Evolutionary conservation across 1,140 invertebrate species (phyloP).

Genomic region (Manduca sexta): DNA sequence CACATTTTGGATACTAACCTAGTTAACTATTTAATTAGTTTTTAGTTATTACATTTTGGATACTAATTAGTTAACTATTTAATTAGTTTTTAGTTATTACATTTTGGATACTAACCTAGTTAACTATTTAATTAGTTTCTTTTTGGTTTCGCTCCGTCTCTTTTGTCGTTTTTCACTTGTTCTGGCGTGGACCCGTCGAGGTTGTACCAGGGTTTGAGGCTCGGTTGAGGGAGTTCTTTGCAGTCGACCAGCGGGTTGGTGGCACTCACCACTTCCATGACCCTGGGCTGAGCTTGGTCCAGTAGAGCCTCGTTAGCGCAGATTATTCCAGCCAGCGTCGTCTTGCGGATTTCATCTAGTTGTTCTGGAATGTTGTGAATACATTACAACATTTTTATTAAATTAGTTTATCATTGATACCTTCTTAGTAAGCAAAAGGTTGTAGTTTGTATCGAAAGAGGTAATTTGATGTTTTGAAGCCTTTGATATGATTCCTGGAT

Average conservation of each 20-base stretch:
- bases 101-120: background rate
- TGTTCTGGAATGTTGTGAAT: slow-evolving; percentile 77
- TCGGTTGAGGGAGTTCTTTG: slow-evolving; percentile 71
- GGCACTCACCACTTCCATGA: slow-evolving; percentile 79
- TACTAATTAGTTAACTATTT: background rate
- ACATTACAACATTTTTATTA: no score
- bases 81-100: background rate
- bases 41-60: background rate
- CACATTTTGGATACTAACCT: background rate
- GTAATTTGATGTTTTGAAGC: no score
- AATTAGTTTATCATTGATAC: no score
- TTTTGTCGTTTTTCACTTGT: background rate
- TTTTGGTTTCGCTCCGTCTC: background rate
- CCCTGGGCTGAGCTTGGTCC: slow-evolving; percentile 80
- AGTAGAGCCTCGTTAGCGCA: slow-evolving; percentile 91
- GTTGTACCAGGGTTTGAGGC: slow-evolving; percentile 76
- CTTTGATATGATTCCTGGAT: no score
- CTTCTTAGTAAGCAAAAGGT: no score
- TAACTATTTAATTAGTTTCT: background rate
- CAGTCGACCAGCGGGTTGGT: slow-evolving; percentile 80
- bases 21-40: background rate
- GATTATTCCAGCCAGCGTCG: slow-evolving; percentile 87
- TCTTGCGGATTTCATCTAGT: slow-evolving; percentile 88
- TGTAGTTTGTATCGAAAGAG: no score
- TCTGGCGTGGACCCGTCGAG: background rate